Percentiles rank a stretch among this genome's conserved stretches.
These are phyloP conservation scores for Zaprionus lachaisei DNA, from an alignment of 1,140 invertebrate species.

Conservation along the genomic window DNA sequence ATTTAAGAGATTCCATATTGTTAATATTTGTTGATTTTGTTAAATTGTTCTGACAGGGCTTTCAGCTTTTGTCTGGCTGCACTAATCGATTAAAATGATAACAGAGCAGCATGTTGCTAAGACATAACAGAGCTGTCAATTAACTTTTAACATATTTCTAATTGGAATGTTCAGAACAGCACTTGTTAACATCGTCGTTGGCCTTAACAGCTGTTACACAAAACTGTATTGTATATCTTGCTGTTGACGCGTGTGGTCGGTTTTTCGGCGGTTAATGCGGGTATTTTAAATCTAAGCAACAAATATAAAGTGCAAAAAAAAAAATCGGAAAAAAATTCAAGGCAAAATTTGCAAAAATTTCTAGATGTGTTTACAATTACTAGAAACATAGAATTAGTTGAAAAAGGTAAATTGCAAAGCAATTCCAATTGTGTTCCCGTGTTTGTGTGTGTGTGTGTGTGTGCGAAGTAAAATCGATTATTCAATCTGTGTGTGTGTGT, in stretches of 20 bases:
- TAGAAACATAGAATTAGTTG: constrained; percentile 59
- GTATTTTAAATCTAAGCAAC: constrained; percentile 80
- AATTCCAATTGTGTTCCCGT: constrained; percentile 35
- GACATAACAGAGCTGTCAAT: constrained; percentile 10
- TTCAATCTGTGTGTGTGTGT: constrained; percentile 69
- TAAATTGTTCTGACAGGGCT: background rate
- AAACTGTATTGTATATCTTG: constrained; percentile 46
- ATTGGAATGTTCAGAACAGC: constrained; percentile 20
- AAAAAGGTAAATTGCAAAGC: constrained; percentile 65
- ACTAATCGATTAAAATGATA: constrained; percentile 9
- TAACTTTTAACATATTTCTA: background rate
- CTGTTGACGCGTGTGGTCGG: constrained; percentile 55
- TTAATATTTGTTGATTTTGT: background rate
- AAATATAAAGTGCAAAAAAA: constrained; percentile 62
- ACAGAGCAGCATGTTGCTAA: constrained; percentile 36
- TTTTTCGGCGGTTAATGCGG: constrained; percentile 76
- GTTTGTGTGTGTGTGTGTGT: constrained; percentile 44
- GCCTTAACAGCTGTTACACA: constrained; percentile 43
- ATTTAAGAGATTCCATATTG: background rate
- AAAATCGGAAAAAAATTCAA: constrained; percentile 50
- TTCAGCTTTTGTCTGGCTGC: background rate
- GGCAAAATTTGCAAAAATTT: constrained; percentile 58
- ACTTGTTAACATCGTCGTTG: constrained; percentile 31
- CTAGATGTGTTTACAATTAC: constrained; percentile 65
- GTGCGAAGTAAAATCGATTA: constrained; percentile 75